phyloP scores from a whole-genome alignment of 2,888 invertebrate species.

The Cyclophora albipunctata region DNA sequence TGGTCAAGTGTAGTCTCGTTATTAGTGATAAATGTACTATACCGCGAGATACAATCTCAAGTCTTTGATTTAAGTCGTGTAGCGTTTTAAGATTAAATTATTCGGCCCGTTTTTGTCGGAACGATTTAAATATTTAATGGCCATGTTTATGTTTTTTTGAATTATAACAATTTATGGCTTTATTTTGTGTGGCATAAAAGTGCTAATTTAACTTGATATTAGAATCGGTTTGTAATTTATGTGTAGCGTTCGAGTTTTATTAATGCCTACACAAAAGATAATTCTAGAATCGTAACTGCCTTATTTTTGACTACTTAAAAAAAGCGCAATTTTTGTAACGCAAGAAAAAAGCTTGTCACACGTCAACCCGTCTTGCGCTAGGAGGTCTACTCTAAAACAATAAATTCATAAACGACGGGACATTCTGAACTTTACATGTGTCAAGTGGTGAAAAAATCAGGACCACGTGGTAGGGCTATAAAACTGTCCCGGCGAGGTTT shows the following conservation, averaged over 20 bases:
- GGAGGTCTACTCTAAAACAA: slow-evolving; percentile 63
- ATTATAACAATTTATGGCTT: not conserved
- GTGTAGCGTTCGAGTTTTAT: too few species aligned
- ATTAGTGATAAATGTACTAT: slow-evolving; percentile 58
- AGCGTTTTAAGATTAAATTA: slow-evolving; percentile 18
- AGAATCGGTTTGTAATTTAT: too few species aligned
- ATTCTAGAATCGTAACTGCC: too few species aligned
- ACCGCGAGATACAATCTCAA: slow-evolving; percentile 31
- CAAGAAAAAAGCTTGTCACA: too few species aligned
- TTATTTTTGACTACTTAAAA: too few species aligned
- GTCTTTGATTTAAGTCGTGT: slow-evolving; percentile 31
- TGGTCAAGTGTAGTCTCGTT: slow-evolving; percentile 69
- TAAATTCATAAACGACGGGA: slow-evolving; percentile 59
- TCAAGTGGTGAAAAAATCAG: slow-evolving; percentile 69
- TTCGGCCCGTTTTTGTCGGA: slow-evolving; percentile 9
- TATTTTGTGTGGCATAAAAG: not conserved
- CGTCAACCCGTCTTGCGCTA: slow-evolving; percentile 1
- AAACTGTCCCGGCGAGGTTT: slow-evolving; percentile 72
- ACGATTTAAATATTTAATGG: slow-evolving; percentile 16
- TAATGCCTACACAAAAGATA: too few species aligned
- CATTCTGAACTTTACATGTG: slow-evolving; percentile 62
- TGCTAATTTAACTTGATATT: not conserved
- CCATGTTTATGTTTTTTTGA: not conserved
- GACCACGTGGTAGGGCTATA: slow-evolving; percentile 72
- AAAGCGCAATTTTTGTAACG: too few species aligned